Base-by-base conservation (phyloP, 2,113 vertebrate genomes). In the Platanista minor region DNA sequence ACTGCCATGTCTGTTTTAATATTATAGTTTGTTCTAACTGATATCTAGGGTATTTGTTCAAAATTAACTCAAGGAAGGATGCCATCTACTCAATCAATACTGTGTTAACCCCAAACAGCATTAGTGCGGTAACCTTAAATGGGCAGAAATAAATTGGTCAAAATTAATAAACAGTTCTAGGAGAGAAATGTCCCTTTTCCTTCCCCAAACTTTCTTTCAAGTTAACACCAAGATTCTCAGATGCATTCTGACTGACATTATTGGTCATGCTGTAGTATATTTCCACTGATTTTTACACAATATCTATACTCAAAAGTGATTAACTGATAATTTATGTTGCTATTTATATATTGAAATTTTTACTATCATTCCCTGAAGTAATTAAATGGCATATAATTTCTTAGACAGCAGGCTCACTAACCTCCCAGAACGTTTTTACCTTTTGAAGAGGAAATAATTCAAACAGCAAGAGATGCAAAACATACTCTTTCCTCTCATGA, bases 321-420 rank as follows among this genome's bases (percentile, higher is more conserved):
- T 96, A 95, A 67, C n/a, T 33, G 8, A 9, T 93, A 71, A 94
- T 97, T 96, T 91, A 54, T 94, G 91, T 69, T 77, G 86, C 82
- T 61, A 33, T 0, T 0, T 23, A 25, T 87, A 11, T 0, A 0
- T n/a, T 61, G 82, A 36, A n/a, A 92, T 96, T 62, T 20, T 90
- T 89, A 11, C 41, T 86, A 9, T 64, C 15, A 12, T 69, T 94
- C 85, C 52, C 96, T 74, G 11, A 94, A 92, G 69, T 85, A 25
- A 23, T 72, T 14, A 84, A 91, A 93, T 46, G 5, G 81, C 69
- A 59, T 14, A 71, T 1, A 0, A 33, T 94, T 94, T 84, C 84
- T 74, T 64, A 87, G 52, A 87, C n/a, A 62, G 72, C 29, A 92
- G 9, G 57, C 74, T 67, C 61, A 82, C 59, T 36, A 87, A 82